Base-by-base conservation (phyloP, 2,113 vertebrate genomes). In the Sarotherodon lohbergeri region DNA sequence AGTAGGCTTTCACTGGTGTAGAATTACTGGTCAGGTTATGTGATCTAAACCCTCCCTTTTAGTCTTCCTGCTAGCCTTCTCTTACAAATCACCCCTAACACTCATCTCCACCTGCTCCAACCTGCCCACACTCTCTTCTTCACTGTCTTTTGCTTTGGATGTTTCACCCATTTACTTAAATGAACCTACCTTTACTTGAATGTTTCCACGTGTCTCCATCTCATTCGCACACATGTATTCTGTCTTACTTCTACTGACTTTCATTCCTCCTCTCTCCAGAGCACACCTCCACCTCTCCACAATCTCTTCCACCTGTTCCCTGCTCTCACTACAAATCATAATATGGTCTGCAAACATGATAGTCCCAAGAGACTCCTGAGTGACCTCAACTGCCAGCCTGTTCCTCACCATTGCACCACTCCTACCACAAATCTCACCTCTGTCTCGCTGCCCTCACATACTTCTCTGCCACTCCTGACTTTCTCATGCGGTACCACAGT, bases 41-140 rank as follows among this genome's bases (percentile, higher is more conserved):
- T 61, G 29, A 61, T 34, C 59, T 34, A 63, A 71, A 71, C n/a
- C 12, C 24, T 9, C 36, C n/a, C 36, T 24, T 71, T 43, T 0
- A 41, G 63, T 7, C 0, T 24, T 71, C n/a, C 14, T 43, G 29
- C 59, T 34, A 63, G 16, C 16, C 59, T 16, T 34, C 59, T 63
- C 29, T 11, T 63, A 61, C 29, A 61, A 29, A 61, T 61, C 29
- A 2, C 29, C 57, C 29, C 57, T 61, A 61, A 63, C 59, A 34
- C 0, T 71, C 8, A 22, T 43, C 0, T 71, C 39, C 36, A 41
- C 2, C 1, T 41, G 63, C 5, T 68, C n/a, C 36, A 41, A 36
- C 63, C 36, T 41, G 36, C 19, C 11, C n/a, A 41, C 36, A 6
- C 9, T 63, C 59, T 34, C 59, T 61, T 61, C 57, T 34, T 61